A percentile compares a stretch with the other conserved stretches of the same genome.
Conservation (phyloP, 2,113 vertebrate species). For the Orcinus orca region DNA sequence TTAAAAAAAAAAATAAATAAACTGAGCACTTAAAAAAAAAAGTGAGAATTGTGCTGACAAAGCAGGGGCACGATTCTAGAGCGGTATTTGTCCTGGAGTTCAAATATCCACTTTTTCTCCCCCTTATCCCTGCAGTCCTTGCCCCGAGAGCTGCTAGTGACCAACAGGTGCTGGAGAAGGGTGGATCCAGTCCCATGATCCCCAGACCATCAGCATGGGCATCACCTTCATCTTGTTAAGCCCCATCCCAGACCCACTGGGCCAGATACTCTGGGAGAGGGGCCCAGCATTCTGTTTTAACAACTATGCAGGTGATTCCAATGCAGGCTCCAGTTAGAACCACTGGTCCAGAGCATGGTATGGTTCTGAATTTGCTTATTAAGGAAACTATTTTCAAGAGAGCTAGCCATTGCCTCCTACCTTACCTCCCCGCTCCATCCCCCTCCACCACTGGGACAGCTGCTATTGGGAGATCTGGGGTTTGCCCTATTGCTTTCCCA, state of each 20-base stretch:
- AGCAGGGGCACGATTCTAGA: neutral
- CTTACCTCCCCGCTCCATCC: neutral
- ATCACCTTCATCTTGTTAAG: neutral
- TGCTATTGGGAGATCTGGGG: neutral
- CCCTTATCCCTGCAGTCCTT: neutral
- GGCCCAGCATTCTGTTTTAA: neutral
- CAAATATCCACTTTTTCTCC: neutral
- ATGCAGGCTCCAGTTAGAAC: neutral
- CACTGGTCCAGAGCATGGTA: neutral
- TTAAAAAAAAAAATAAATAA: too few relatives aligned
- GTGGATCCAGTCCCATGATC: neutral
- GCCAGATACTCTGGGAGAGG: neutral
- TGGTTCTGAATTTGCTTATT: neutral
- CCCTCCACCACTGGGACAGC: neutral
- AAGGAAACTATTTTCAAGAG: neutral
- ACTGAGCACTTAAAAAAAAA: too few relatives aligned
- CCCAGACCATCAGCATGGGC: neutral
- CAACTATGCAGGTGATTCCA: neutral
- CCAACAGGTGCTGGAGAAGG: neutral
- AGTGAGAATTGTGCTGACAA: neutral
- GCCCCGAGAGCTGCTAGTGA: neutral
- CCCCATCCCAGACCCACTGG: neutral
- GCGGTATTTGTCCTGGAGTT: neutral
- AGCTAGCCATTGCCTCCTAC: neutral
- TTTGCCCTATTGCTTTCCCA: neutral